Conservation (phyloP, 2,888 invertebrate species). For the Miltochrista miniata region DNA sequence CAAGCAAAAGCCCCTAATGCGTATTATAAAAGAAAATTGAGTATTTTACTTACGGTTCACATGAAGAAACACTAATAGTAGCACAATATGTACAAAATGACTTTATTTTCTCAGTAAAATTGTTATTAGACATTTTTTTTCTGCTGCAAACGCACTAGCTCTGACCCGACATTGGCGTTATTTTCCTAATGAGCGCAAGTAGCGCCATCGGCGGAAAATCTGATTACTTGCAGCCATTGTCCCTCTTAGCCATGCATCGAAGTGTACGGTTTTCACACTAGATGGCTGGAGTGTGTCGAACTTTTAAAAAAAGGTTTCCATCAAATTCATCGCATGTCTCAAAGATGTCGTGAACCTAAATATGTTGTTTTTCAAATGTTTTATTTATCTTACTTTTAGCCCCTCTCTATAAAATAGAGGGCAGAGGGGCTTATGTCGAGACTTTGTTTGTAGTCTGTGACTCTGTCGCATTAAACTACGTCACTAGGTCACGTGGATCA, state of each 20-base stretch:
- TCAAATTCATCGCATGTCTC: background rate
- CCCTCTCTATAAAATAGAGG: too few species aligned
- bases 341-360: slow-evolving; percentile 28
- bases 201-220: slow-evolving; percentile 34
- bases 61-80: slow-evolving; percentile 5
- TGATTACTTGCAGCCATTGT: slow-evolving; percentile 11
- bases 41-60: slow-evolving; percentile 8
- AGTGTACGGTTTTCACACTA: slow-evolving; percentile 14
- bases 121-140: slow-evolving; percentile 16
- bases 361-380: background rate
- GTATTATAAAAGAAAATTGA: slow-evolving; percentile 1
- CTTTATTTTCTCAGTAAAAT: slow-evolving; percentile 9
- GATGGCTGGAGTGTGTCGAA: slow-evolving; percentile 21
- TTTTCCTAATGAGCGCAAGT: slow-evolving; percentile 18
- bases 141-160: slow-evolving; percentile 9
- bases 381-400: too few species aligned
- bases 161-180: slow-evolving; percentile 23
- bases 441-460: too few species aligned
- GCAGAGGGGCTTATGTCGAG: too few species aligned
- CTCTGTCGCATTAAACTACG: too few species aligned
- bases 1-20: slow-evolving; percentile 11
- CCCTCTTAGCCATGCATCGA: background rate
- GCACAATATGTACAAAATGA: slow-evolving; percentile 8
- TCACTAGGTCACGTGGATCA: too few species aligned
- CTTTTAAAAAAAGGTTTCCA: slow-evolving; percentile 5